Evolutionary conservation across 2,888 invertebrate species (phyloP), one percentile per base, ranked within the genome.

Genomic region (Cremastinae sp.): DNA sequence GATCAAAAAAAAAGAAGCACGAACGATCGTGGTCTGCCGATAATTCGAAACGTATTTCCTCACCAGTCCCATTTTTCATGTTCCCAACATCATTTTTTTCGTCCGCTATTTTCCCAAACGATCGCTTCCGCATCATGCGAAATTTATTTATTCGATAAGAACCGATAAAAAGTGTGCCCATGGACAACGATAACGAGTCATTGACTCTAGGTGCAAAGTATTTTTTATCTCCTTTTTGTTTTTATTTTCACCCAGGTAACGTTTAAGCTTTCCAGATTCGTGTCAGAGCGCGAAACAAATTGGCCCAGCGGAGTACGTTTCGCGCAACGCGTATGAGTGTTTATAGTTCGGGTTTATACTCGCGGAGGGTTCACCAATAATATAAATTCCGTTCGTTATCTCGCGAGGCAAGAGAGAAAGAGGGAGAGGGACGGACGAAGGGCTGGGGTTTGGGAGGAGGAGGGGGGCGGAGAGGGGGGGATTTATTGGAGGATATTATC

Each of bases 401-500:
- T 74, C 74, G 47, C 18, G 20, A 53, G 34, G 14, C 41, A 43
- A 49, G 54, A 68, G 59, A 53, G 28, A 34, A 9, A 34, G 14
- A 34, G 12, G 28, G 41, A 36, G n/a, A 36, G 43, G 0, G 10
- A 34, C 18, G 41, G 51, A 71, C 53, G n/a, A 18, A 12, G 74
- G 87, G 88, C 88, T 88, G n/a, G 5, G 28, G 28, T 3, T 3
- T 3, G 28, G 28, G 53, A 28, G 43, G 9, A 34, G 14, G 43
- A 12, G 28, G 41, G 43, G n/a, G 34, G 43, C 0, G 14, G 45
- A 43, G 51, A 38, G 74, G 58, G 9, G 28, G 14, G 75, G 87
- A 89, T 89, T 88, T 89, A 89, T 87, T 86, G 87, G 83, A 82
- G 84, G 84, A 87, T 87, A 88, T 89, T 88, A 89, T 88, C 89